These are phyloP conservation scores for Coelopa pilipes DNA, from an alignment of 2,888 invertebrate species.

Conservation along the genomic window DNA sequence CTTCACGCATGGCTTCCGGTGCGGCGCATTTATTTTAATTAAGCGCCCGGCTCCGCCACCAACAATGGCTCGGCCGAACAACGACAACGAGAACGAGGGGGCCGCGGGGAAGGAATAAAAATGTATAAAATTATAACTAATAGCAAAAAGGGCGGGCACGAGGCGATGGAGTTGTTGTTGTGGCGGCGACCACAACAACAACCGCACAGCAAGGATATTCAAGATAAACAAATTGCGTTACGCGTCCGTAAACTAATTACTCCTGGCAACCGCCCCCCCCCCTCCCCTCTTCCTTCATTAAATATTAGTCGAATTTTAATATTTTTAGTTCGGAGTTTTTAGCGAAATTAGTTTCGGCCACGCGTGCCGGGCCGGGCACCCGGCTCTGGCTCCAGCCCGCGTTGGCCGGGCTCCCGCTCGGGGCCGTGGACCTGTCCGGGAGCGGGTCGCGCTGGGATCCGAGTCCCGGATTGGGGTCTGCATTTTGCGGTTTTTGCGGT, in stretches of 20 bases:
- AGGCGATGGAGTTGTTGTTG: not conserved
- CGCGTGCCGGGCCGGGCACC: not conserved
- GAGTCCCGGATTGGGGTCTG: not conserved
- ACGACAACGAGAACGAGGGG: not conserved
- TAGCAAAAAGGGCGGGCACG: not conserved
- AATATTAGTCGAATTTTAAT: slow-evolving; percentile 14
- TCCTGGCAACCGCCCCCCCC: slow-evolving; percentile 10
- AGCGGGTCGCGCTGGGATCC: no score
- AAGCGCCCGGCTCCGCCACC: not conserved
- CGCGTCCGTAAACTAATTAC: slow-evolving; percentile 29
- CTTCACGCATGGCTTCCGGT: slow-evolving; percentile 16
- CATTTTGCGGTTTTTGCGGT: slow-evolving; percentile 1
- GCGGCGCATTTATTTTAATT: slow-evolving; percentile 29
- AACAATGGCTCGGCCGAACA: not conserved
- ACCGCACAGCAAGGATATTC: slow-evolving; percentile 16
- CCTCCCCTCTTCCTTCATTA: not conserved
- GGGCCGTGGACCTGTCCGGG: no score
- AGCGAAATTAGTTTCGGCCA: slow-evolving; percentile 34
- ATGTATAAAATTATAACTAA: not conserved
- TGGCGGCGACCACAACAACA: not conserved
- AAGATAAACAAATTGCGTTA: slow-evolving; percentile 35
- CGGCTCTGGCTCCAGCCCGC: no score
- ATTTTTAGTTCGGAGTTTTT: slow-evolving; percentile 30
- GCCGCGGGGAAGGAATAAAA: not conserved
- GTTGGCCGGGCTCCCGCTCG: no score